Percentiles rank a stretch among this genome's conserved stretches.
Evolutionary conservation across 1,140 invertebrate species (phyloP).

Genomic region (Globodera rostochiensis): DNA sequence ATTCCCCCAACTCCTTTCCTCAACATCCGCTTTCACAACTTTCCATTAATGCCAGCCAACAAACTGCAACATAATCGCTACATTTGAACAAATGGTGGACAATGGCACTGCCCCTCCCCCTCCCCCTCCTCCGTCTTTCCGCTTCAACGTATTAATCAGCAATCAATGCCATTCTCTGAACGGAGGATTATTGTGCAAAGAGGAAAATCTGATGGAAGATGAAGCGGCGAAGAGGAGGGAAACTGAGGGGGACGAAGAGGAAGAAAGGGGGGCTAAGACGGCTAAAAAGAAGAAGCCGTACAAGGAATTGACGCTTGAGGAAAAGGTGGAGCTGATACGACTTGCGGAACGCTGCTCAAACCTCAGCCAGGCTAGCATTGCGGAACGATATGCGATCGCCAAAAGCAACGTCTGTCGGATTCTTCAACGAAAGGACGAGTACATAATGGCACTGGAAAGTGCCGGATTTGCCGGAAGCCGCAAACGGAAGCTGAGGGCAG

Average conservation of each 20-base stretch:
- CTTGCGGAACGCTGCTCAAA: conserved; percentile 57
- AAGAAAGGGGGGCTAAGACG: background rate
- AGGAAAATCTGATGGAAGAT: background rate
- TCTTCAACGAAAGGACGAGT: conserved; percentile 58
- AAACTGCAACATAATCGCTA: background rate
- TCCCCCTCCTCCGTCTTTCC: background rate
- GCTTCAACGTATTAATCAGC: background rate
- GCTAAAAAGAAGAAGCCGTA: conserved; percentile 60
- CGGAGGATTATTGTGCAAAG: background rate
- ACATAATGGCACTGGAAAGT: conserved; percentile 54
- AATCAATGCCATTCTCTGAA: background rate
- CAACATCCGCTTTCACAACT: background rate
- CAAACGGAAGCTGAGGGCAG: conserved; percentile 52
- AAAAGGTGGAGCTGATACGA: conserved; percentile 59
- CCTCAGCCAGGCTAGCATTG: conserved; percentile 59
- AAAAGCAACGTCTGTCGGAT: conserved; percentile 62
- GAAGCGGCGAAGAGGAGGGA: background rate
- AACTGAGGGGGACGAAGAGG: background rate
- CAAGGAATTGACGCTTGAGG: conserved; percentile 60
- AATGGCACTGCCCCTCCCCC: background rate
- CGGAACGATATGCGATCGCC: conserved; percentile 58
- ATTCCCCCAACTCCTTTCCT: background rate
- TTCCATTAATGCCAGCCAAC: background rate
- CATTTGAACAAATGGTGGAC: background rate
- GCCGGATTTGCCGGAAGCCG: conserved; percentile 55